Evolutionary conservation across 2,888 invertebrate species (phyloP).

Genomic region (Bibio marci): DNA sequence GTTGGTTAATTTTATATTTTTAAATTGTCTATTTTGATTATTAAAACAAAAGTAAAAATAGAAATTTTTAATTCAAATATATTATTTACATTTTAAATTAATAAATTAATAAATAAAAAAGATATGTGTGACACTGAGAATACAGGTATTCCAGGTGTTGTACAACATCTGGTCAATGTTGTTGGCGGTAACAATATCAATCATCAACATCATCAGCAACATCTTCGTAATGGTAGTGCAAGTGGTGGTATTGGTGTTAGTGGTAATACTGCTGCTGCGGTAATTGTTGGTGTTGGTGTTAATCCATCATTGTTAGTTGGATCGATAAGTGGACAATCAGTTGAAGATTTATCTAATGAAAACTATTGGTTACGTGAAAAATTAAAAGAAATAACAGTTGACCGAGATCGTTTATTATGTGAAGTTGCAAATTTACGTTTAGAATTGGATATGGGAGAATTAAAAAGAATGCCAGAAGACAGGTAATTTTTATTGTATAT

Average conservation of each 20-base stretch:
- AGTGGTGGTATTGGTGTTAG: too few species aligned
- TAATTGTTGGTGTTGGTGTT: too few species aligned
- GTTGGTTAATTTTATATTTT: too few species aligned
- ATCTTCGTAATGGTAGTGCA: too few species aligned
- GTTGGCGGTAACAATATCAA: too few species aligned
- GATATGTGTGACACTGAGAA: not conserved
- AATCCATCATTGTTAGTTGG: too few species aligned
- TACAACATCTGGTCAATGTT: not conserved
- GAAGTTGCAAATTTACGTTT: slow-evolving; percentile 27
- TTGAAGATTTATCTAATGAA: slow-evolving; percentile 24
- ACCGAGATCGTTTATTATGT: slow-evolving; percentile 26
- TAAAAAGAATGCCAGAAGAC: slow-evolving; percentile 26
- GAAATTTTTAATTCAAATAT: too few species aligned
- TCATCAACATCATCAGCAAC: not conserved
- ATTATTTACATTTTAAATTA: too few species aligned
- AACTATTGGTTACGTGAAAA: slow-evolving; percentile 22
- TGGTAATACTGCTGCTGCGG: too few species aligned
- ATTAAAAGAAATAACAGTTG: slow-evolving; percentile 22
- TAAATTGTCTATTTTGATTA: too few species aligned
- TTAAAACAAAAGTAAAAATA: too few species aligned
- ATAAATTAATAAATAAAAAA: too few species aligned
- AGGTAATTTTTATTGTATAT: slow-evolving; percentile 18
- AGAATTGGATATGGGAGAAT: slow-evolving; percentile 28
- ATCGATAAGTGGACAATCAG: not conserved
- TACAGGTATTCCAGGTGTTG: not conserved